phyloP scores from a whole-genome alignment of 2,888 invertebrate genomes.

The Netelia inedita region DNA sequence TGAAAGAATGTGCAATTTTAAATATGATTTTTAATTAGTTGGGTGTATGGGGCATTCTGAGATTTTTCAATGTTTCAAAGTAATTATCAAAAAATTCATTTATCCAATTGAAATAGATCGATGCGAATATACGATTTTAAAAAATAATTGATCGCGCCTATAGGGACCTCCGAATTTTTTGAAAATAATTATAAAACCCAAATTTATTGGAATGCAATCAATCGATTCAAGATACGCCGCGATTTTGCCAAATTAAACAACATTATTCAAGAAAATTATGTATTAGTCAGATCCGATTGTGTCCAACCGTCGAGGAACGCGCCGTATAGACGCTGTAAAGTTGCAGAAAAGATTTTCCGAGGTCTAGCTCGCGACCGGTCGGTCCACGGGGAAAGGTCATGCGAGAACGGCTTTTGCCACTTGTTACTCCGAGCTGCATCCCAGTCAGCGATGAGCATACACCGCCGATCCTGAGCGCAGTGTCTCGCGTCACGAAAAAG shows the following conservation, averaged over 20 bases:
- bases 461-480: neutral
- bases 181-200: too few species aligned
- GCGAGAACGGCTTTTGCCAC: slow-evolving; percentile 67
- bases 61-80: neutral
- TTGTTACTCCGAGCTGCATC: slow-evolving; percentile 44
- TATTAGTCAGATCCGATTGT: neutral
- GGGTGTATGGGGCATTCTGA: neutral
- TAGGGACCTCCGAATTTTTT: too few species aligned
- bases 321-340: neutral
- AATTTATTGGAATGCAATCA: too few species aligned
- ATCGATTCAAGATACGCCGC: too few species aligned
- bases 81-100: neutral
- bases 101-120: neutral
- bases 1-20: too few species aligned
- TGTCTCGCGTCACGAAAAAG: slow-evolving; percentile 35
- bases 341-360: slow-evolving; percentile 51
- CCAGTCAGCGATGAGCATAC: slow-evolving; percentile 41
- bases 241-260: too few species aligned
- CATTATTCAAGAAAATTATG: too few species aligned
- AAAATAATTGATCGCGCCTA: too few species aligned
- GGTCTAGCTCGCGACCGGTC: slow-evolving; percentile 56
- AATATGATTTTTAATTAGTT: too few species aligned
- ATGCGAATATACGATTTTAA: neutral
- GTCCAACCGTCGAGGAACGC: neutral
- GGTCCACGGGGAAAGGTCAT: slow-evolving; percentile 61